phyloP scores from a whole-genome alignment of 2,888 invertebrate genomes.

The Xestia c-nigrum region DNA sequence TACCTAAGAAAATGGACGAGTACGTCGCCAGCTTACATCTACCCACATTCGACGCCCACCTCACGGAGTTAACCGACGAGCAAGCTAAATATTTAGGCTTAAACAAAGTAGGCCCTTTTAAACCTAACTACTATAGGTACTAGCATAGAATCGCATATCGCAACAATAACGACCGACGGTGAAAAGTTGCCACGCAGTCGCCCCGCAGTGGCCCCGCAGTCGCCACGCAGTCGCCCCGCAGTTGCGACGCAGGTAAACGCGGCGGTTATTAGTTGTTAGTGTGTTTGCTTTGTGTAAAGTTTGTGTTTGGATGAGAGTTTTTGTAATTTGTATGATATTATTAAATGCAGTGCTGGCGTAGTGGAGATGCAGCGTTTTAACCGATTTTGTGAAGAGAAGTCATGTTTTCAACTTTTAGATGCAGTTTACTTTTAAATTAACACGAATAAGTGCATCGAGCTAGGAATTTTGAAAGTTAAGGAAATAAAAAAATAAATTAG shows the following conservation, averaged over 20 bases:
- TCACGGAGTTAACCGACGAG: conserved; percentile 98
- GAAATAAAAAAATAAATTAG: neutral
- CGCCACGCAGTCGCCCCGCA: conserved; percentile 50
- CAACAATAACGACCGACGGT: conserved; percentile 52
- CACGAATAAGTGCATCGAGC: neutral
- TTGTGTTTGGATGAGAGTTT: conserved; percentile 47
- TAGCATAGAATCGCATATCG: conserved; percentile 72
- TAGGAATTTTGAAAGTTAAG: neutral
- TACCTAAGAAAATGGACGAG: conserved; percentile 99
- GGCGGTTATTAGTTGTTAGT: conserved; percentile 54
- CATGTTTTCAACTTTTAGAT: neutral
- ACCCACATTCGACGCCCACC: conserved; percentile 99
- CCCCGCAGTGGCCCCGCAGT: conserved; percentile 47
- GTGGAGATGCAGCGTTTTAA: conserved; percentile 21
- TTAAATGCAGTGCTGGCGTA: conserved; percentile 33
- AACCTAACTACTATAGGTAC: conserved; percentile 99
- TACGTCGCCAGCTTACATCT: conserved; percentile 99
- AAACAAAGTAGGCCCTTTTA: conserved; percentile 99
- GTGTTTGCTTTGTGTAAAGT: conserved; percentile 62
- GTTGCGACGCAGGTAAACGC: conserved; percentile 45
- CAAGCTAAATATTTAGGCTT: conserved; percentile 99
- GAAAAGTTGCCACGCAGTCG: conserved; percentile 45
- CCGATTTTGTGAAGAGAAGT: neutral
- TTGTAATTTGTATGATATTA: conserved; percentile 53
- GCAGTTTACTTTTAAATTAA: neutral